A percentile compares a stretch with the other conserved stretches of the same genome.
Conservation (phyloP, 1,140 invertebrate genomes). For the Dinothrombium tinctorium region DNA sequence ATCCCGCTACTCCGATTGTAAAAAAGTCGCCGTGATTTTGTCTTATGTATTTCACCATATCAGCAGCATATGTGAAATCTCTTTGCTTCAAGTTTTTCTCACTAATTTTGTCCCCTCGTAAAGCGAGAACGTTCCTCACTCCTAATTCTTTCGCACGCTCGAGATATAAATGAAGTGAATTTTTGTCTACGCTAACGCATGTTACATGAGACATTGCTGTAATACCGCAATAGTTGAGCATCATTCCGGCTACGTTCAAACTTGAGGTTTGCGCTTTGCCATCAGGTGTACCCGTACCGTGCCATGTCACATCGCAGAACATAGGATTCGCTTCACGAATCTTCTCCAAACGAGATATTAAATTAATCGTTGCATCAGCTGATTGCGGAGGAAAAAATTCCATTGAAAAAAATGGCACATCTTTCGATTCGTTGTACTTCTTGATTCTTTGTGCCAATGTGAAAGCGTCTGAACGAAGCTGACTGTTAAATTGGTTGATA, state of each 20-base stretch:
- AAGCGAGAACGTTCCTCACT: slow-evolving; percentile 31
- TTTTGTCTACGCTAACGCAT: slow-evolving; percentile 25
- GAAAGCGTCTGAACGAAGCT: too few species aligned
- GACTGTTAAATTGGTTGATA: too few species aligned
- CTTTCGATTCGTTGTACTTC: too few species aligned
- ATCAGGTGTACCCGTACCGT: slow-evolving; percentile 31
- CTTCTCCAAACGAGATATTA: slow-evolving; percentile 25
- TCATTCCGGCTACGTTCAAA: slow-evolving; percentile 30
- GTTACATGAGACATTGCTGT: slow-evolving; percentile 39
- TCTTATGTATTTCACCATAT: slow-evolving; percentile 36
- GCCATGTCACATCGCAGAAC: slow-evolving; percentile 40
- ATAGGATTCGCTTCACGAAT: slow-evolving; percentile 28
- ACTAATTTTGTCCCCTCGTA: slow-evolving; percentile 25
- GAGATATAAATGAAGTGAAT: slow-evolving; percentile 25
- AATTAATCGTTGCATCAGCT: slow-evolving; percentile 26
- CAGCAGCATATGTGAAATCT: slow-evolving; percentile 21
- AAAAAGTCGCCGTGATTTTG: slow-evolving; percentile 36
- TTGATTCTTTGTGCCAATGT: too few species aligned
- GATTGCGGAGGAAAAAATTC: slow-evolving; percentile 38
- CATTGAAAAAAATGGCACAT: slow-evolving; percentile 33
- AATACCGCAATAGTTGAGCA: slow-evolving; percentile 32
- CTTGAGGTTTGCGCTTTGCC: slow-evolving; percentile 32
- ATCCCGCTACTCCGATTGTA: slow-evolving; percentile 40
- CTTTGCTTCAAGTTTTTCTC: neutral
- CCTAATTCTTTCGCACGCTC: slow-evolving; percentile 30